Evolutionary conservation across 2,797 vertebrate species (phyloP).

Genomic region (Heliangelus exortis): DNA sequence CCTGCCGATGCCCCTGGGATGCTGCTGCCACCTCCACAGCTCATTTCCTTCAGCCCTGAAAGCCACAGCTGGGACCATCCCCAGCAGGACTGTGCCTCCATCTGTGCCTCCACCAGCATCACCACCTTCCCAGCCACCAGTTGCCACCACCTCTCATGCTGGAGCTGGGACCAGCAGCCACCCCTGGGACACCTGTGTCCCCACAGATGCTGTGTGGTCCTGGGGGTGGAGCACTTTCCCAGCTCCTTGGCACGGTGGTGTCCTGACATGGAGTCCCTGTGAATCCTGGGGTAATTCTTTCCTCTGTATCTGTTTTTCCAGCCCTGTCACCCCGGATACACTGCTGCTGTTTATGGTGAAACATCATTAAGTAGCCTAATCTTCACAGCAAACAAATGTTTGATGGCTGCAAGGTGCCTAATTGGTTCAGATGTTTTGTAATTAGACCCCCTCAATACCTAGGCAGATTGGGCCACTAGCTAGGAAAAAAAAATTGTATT

Average conservation of each 20-base stretch:
- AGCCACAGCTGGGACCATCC: neutral
- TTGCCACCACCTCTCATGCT: accelerated
- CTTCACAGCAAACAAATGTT: neutral
- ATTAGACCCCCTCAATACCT: neutral
- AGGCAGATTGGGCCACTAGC: neutral
- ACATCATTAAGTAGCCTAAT: accelerated
- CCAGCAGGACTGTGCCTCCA: accelerated
- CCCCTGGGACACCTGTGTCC: accelerated
- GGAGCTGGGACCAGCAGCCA: accelerated
- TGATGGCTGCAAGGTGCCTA: neutral
- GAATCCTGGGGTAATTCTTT: neutral
- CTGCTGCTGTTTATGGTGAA: neutral
- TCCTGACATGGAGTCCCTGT: neutral
- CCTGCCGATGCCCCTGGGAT: too few species aligned
- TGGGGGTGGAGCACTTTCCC: neutral
- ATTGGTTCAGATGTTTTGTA: neutral
- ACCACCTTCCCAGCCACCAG: neutral
- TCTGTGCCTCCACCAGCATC: neutral
- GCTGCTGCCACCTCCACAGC: too few species aligned
- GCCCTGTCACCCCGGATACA: accelerated
- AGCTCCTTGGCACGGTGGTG: accelerated
- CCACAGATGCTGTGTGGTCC: accelerated
- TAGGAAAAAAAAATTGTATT: neutral
- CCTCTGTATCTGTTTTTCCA: neutral
- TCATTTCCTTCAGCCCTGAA: neutral